Evolutionary conservation across 2,113 vertebrate genomes (phyloP).

Genomic region (Casuarius casuarius): DNA sequence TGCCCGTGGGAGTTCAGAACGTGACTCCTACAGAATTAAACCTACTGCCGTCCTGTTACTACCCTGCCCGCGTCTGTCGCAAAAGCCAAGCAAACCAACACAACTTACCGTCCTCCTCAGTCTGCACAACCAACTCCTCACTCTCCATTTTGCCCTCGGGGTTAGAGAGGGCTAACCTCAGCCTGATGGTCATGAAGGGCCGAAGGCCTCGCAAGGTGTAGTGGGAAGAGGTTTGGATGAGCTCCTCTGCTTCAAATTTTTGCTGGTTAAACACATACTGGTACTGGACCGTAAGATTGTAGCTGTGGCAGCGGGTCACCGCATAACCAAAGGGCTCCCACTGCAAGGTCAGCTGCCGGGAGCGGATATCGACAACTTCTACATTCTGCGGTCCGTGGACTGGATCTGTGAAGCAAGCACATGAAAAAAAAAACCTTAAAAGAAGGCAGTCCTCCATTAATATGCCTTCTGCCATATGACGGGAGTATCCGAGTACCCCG

Average conservation of each 20-base stretch:
- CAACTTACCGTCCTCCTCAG: conserved; percentile 90
- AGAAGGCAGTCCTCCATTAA: neutral
- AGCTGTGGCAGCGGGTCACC: conserved; percentile 96
- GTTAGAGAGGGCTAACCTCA: conserved; percentile 92
- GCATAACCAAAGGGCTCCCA: conserved; percentile 97
- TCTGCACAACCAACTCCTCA: conserved; percentile 94
- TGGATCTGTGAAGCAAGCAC: conserved; percentile 80
- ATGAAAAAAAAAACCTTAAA: neutral
- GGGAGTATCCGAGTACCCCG: accelerated
- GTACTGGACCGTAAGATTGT: conserved; percentile 96
- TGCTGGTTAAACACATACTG: conserved; percentile 95
- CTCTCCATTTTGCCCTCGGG: conserved; percentile 95
- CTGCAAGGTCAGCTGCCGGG: conserved; percentile 93
- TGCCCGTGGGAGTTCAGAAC: neutral
- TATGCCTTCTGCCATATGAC: accelerated
- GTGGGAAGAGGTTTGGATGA: conserved; percentile 94
- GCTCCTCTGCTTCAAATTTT: conserved; percentile 89
- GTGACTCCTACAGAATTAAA: neutral
- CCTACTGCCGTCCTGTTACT: neutral
- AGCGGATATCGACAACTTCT: conserved; percentile 93
- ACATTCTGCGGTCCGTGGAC: conserved; percentile 93
- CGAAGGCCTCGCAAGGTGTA: conserved; percentile 92
- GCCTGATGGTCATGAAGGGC: conserved; percentile 91
- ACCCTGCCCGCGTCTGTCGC: neutral
- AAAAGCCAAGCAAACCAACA: neutral